Percentiles rank a stretch among this genome's conserved stretches.
Evolutionary conservation across 2,888 invertebrate genomes (phyloP).

Genomic region (Ametastegia equiseti): DNA sequence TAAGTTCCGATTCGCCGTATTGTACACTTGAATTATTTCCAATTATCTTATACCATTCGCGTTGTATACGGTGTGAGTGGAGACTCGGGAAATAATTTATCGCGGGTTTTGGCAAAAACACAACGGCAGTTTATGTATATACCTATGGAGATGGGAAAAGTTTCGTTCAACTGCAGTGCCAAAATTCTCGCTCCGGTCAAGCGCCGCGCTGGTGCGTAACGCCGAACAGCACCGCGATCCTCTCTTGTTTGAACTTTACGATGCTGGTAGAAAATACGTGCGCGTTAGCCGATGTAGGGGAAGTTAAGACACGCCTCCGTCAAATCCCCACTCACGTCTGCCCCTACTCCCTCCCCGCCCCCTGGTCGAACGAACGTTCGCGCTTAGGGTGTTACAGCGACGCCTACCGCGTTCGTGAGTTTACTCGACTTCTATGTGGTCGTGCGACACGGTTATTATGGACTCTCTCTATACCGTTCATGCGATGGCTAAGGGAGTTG

Average conservation of each 20-base stretch:
- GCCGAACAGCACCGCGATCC: conserved; percentile 30
- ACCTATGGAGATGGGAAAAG: neutral
- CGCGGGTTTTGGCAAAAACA: no score
- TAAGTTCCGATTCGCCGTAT: no score
- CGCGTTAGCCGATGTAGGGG: conserved; percentile 62
- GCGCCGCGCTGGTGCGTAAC: conserved; percentile 39
- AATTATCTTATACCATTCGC: no score
- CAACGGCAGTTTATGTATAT: no score
- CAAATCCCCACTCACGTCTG: conserved; percentile 75
- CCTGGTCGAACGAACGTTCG: conserved; percentile 68
- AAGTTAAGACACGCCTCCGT: conserved; percentile 67
- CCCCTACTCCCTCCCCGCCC: conserved; percentile 60
- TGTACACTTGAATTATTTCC: no score
- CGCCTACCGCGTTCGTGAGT: conserved; percentile 67
- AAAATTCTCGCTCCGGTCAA: neutral
- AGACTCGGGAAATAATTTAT: no score
- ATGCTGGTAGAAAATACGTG: conserved; percentile 5
- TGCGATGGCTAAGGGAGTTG: conserved; percentile 50
- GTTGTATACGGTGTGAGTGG: no score
- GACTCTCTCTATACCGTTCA: conserved; percentile 32
- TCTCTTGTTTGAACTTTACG: neutral
- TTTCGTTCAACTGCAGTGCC: neutral
- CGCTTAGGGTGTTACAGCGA: conserved; percentile 72
- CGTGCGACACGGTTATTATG: conserved; percentile 47
- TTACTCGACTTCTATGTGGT: conserved; percentile 39